A percentile compares a stretch with the other conserved stretches of the same genome.
Evolutionary conservation across 2,888 invertebrate species (phyloP).

Genomic region (Luperina nickerlii): DNA sequence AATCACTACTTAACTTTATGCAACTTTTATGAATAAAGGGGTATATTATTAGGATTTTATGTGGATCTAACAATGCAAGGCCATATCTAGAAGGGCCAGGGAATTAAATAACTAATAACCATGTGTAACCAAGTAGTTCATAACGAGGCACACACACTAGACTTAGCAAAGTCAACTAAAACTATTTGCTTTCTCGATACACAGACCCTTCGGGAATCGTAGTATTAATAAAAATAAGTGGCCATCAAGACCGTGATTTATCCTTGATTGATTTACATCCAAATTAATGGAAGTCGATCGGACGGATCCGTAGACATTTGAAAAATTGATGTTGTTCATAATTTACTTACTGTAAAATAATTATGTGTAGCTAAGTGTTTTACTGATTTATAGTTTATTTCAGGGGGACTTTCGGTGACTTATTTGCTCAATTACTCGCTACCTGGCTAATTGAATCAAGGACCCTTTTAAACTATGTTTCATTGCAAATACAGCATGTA

Average conservation of each 20-base stretch:
- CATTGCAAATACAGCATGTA: neutral
- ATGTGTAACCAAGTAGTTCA: neutral
- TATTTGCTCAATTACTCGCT: neutral
- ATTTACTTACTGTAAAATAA: slow-evolving; percentile 72
- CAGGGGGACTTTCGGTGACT: neutral
- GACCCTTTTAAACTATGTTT: neutral
- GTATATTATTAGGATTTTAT: neutral
- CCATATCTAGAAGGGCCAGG: neutral
- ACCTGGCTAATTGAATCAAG: neutral
- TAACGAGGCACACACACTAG: slow-evolving; percentile 17
- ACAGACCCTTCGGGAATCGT: slow-evolving; percentile 20
- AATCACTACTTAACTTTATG: too few species aligned
- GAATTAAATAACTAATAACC: neutral
- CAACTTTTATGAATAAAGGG: too few species aligned
- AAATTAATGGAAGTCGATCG: slow-evolving; percentile 76
- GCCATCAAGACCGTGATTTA: slow-evolving; percentile 62
- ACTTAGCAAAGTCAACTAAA: slow-evolving; percentile 28
- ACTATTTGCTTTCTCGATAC: slow-evolving; percentile 30
- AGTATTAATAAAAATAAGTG: slow-evolving; percentile 63
- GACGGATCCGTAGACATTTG: slow-evolving; percentile 70
- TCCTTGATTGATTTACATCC: slow-evolving; percentile 77
- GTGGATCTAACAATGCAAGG: neutral
- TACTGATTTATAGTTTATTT: slow-evolving; percentile 40
- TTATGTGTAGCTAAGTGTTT: slow-evolving; percentile 54
- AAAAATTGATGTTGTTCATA: slow-evolving; percentile 75